Base-by-base conservation (phyloP, 1,140 invertebrate genomes). In the Aphidius gifuensis region DNA sequence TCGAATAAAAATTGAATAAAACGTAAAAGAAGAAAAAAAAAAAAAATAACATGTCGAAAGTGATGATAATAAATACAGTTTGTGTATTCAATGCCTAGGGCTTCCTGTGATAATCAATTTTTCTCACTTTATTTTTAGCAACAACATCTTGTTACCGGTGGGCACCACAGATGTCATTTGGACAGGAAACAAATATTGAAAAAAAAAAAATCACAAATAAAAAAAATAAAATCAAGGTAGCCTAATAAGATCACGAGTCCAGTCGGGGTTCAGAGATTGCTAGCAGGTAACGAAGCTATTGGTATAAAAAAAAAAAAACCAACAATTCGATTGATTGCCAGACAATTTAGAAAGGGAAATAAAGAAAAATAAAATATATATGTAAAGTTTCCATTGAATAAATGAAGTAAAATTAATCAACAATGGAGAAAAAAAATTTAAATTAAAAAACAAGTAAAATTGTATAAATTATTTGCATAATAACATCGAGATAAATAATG, bases 111-210 rank as follows among this genome's bases (percentile, higher is more conserved):
- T 66, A 61, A 66, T 66, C 62, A 64, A 66, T 64, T 66, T 64
- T 67, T 67, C 58, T 53, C 55, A 61, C 62, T 68, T 64, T 50
- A 65, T 68, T 57, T 32, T 32, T 32, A 32, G 42, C 48, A 51
- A 58, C 55, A 66, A 66, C 62, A 64, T 66, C 61, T 64, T 64
- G 55, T 64, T 61, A 64, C 46, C 45, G 44, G 43, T 48, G 3
- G 9, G 11, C 2, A n/a, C 47, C 21, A 49, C 9, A 49, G 47
- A 44, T 11, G 49, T 50, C 6, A 16, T 57, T 44, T 23, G 16
- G 16, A 44, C 23, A 32, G 23, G 23, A 32, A 32, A 32, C 4
- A 32, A 32, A 32, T 32, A 48, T n/a, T n/a, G n/a, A n/a, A n/a
- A n/a, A n/a, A 16, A 39, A 9, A 48, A 58, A 39, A 47, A 21